phyloP scores from a whole-genome alignment of 2,888 invertebrate genomes.

The Tetramorium bicarinatum region DNA sequence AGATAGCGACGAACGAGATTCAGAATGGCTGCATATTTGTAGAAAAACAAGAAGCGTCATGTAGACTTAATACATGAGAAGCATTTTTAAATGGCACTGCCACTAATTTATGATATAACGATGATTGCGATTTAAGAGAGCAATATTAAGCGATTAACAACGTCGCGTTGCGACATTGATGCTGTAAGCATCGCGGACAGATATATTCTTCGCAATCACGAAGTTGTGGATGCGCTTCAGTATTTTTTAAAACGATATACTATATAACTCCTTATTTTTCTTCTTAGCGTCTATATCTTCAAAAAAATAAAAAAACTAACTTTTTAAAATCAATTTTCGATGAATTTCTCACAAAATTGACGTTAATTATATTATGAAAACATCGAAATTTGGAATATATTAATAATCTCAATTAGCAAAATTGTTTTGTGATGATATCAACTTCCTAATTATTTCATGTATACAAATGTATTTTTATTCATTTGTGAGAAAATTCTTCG shows the following conservation, averaged over 20 bases:
- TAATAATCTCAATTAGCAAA: not conserved
- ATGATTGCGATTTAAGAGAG: conserved; percentile 62
- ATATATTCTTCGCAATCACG: conserved; percentile 29
- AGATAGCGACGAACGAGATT: conserved; percentile 40
- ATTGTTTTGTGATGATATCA: not conserved
- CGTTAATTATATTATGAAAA: not conserved
- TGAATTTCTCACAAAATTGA: not conserved
- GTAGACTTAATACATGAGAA: conserved; percentile 22
- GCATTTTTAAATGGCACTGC: conserved; percentile 65
- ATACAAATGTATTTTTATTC: not conserved
- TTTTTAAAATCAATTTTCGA: not conserved
- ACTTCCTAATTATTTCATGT: not conserved
- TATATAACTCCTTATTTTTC: not conserved
- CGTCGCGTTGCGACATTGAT: conserved; percentile 28
- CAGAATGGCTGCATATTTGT: conserved; percentile 33
- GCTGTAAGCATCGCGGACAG: conserved; percentile 3
- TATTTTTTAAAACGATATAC: not conserved
- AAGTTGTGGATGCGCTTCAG: conserved; percentile 50
- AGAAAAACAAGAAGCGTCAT: conserved; percentile 17
- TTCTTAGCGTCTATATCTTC: not conserved
- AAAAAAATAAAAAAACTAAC: not conserved
- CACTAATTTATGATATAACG: conserved; percentile 63
- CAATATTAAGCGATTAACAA: conserved; percentile 65
- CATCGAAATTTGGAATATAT: not conserved
- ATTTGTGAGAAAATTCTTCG: not conserved